phyloP scores from a whole-genome alignment of 2,113 vertebrate genomes.

The Silurus glanis region DNA sequence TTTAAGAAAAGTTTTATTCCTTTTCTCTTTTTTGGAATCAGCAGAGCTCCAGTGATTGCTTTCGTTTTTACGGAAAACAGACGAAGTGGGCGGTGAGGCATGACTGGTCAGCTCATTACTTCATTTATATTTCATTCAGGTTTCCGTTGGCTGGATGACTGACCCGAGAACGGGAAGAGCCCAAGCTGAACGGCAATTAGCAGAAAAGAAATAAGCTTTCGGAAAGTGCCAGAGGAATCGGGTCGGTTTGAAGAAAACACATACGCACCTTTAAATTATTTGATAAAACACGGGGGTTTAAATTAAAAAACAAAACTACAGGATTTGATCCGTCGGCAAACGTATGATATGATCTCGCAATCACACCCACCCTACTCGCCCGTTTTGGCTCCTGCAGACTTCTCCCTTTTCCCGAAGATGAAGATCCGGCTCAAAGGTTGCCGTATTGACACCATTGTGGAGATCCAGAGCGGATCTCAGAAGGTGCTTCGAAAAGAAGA shows the following conservation, averaged over 20 bases:
- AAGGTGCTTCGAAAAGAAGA: too few relatives aligned
- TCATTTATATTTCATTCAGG: constrained; percentile 21
- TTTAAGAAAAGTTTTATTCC: constrained; percentile 18
- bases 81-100: neutral
- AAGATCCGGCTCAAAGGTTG: too few relatives aligned
- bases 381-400: too few relatives aligned
- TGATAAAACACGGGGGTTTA: neutral
- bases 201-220: neutral
- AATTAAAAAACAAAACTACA: neutral
- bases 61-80: constrained; percentile 36
- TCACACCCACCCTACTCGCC: too few relatives aligned
- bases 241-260: neutral
- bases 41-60: constrained; percentile 12
- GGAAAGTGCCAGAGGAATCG: neutral
- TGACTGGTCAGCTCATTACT: neutral
- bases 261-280: neutral
- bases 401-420: too few relatives aligned
- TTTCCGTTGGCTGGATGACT: neutral
- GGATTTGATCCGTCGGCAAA: neutral
- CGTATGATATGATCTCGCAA: too few relatives aligned
- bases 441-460: too few relatives aligned
- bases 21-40: constrained; percentile 4
- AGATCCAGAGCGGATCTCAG: too few relatives aligned
- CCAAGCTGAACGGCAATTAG: neutral
- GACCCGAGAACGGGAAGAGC: constrained; percentile 1